Percentiles rank a stretch among this genome's conserved stretches.
Conservation (phyloP, 2,113 vertebrate genomes). For the Pogona vitticeps region DNA sequence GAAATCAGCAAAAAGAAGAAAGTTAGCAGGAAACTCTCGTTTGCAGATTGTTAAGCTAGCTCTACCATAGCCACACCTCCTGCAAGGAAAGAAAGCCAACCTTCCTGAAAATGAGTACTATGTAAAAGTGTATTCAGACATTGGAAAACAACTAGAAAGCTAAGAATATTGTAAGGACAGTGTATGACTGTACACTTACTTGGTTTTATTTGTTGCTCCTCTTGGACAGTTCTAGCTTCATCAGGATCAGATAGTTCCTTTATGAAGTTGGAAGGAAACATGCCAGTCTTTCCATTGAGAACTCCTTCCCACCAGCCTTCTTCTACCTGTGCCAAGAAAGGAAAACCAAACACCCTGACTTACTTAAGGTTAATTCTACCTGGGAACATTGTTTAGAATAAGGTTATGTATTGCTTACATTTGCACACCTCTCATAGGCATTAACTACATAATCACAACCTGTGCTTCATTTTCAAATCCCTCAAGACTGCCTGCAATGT, state of each 20-base stretch:
- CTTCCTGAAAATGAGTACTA: no score
- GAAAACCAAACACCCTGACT: slow-evolving; percentile 10
- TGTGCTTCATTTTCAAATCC: background rate
- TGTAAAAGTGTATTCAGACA: no score
- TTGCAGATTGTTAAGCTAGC: no score
- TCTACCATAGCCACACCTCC: no score
- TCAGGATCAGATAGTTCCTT: slow-evolving; percentile 84
- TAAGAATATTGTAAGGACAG: background rate
- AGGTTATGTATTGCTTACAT: background rate
- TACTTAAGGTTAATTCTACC: background rate
- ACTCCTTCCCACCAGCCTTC: slow-evolving; percentile 98
- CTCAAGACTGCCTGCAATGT: background rate
- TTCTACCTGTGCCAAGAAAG: slow-evolving; percentile 84
- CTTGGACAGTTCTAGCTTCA: slow-evolving; percentile 82
- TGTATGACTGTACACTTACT: slow-evolving; percentile 78
- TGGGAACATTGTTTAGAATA: background rate
- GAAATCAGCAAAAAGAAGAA: no score
- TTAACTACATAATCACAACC: background rate
- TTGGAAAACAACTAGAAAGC: background rate
- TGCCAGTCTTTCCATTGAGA: slow-evolving; percentile 92
- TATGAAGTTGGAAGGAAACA: slow-evolving; percentile 99
- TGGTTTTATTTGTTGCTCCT: slow-evolving; percentile 85
- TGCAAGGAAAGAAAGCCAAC: no score
- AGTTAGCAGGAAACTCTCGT: no score
- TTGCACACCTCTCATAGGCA: background rate